Percentiles rank a stretch among this genome's conserved stretches.
These are phyloP conservation scores for Xylocopa sonorina DNA, from an alignment of 1,140 invertebrate genomes.

Conservation along the genomic window DNA sequence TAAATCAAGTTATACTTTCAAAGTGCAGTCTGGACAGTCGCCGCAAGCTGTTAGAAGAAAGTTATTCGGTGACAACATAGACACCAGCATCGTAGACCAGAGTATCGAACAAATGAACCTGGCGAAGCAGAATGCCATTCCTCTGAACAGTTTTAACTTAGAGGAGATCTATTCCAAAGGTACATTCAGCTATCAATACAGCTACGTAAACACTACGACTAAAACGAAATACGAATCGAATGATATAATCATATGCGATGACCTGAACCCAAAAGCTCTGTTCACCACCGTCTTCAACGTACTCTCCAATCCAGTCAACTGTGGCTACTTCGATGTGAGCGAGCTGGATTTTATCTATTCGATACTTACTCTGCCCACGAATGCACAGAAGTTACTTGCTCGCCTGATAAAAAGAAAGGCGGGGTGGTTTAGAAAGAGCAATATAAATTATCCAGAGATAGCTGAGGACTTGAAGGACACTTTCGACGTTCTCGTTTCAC, in stretches of 20 bases:
- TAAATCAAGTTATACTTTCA: constrained; percentile 6
- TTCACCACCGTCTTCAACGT: constrained; percentile 65
- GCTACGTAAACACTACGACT: constrained; percentile 40
- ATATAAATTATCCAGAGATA: constrained; percentile 67
- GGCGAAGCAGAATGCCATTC: constrained; percentile 62
- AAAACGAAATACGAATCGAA: constrained; percentile 63
- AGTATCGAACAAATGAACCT: constrained; percentile 72
- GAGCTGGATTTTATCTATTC: constrained; percentile 72
- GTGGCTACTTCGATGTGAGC: constrained; percentile 72
- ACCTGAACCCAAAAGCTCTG: constrained; percentile 67
- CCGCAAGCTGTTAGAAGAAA: constrained; percentile 26
- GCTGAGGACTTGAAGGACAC: constrained; percentile 50
- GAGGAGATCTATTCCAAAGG: constrained; percentile 66
- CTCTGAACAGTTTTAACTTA: constrained; percentile 69
- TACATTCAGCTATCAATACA: constrained; percentile 59
- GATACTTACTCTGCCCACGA: constrained; percentile 59
- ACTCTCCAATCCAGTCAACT: constrained; percentile 73
- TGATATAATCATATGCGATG: constrained; percentile 58
- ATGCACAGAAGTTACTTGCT: constrained; percentile 71
- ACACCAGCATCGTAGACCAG: constrained; percentile 21
- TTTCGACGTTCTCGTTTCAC: constrained; percentile 64
- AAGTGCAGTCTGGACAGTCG: background rate
- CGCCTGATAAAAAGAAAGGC: constrained; percentile 73
- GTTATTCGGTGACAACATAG: constrained; percentile 36
- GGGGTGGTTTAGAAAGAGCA: constrained; percentile 63